phyloP scores from a whole-genome alignment of 53 echinoderm and acorn worm species.

The Pentamera pediparva region DNA sequence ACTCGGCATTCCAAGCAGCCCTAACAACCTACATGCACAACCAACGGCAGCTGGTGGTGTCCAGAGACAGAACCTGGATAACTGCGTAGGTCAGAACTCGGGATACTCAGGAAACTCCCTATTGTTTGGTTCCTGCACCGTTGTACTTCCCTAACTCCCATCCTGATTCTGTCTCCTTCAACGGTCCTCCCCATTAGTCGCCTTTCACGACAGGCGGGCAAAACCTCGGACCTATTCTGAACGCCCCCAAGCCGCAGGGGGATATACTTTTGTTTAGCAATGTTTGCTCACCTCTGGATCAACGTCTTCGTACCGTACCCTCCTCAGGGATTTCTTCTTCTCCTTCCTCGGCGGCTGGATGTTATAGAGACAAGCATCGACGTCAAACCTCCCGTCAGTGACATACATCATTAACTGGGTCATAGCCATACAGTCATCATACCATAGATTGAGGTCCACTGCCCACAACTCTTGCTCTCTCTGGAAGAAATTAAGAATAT shows the following conservation, averaged over 20 bases:
- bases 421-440: constrained; percentile 84
- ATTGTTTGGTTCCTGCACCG: too few relatives aligned
- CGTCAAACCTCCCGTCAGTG: constrained; percentile 70
- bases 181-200: background rate
- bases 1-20: too few relatives aligned
- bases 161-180: background rate
- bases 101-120: too few relatives aligned
- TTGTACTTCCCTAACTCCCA: background rate
- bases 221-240: too few relatives aligned
- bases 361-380: constrained; percentile 62
- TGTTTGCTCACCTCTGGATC: constrained; percentile 72
- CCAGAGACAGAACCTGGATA: too few relatives aligned
- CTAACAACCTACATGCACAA: too few relatives aligned
- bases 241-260: background rate
- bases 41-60: too few relatives aligned
- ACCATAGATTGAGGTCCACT: constrained; percentile 93
- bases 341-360: constrained; percentile 77
- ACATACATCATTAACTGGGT: constrained; percentile 79
- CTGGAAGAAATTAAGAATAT: constrained; percentile 24
- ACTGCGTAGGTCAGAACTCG: too few relatives aligned
- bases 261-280: too few relatives aligned
- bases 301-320: constrained; percentile 64
- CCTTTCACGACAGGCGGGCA: too few relatives aligned
- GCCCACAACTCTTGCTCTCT: constrained; percentile 90
- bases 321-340: constrained; percentile 64